phyloP scores from a whole-genome alignment of 2,113 vertebrate species.

The Corythornis madagascariensis region DNA sequence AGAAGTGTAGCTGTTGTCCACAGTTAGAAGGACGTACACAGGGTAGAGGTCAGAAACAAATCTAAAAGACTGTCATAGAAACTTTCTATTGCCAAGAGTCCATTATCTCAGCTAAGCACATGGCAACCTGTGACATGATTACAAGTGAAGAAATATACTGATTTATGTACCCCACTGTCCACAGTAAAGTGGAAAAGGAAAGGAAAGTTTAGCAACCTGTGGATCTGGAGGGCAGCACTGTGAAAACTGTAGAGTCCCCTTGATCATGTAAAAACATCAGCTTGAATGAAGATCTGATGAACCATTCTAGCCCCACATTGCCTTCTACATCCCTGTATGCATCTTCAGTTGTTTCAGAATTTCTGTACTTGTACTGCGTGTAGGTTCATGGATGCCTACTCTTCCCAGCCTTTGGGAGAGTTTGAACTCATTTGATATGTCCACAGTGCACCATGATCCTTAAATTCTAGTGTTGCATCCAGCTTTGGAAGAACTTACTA shows the following conservation, averaged over 20 bases:
- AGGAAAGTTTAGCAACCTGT: not conserved
- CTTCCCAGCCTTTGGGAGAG: not conserved
- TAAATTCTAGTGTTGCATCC: not conserved
- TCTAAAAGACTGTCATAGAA: not conserved
- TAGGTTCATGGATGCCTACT: not conserved
- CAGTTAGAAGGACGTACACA: not conserved
- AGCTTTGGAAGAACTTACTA: not conserved
- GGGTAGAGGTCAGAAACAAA: not conserved
- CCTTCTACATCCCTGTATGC: not conserved
- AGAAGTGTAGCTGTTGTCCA: not conserved
- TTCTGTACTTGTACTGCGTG: not conserved
- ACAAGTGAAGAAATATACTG: not conserved
- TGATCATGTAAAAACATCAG: not conserved
- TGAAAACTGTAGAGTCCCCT: not conserved
- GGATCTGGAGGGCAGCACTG: no score
- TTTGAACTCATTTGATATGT: not conserved
- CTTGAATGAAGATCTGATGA: not conserved
- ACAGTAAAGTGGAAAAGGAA: not conserved
- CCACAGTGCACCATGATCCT: accelerated
- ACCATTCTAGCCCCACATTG: not conserved
- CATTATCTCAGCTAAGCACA: not conserved
- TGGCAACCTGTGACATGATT: not conserved
- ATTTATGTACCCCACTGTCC: not conserved
- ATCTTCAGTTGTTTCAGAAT: not conserved
- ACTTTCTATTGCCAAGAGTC: not conserved